These are phyloP conservation scores for Lingula anatina DNA, from an alignment of 2,888 invertebrate species.

Conservation along the genomic window DNA sequence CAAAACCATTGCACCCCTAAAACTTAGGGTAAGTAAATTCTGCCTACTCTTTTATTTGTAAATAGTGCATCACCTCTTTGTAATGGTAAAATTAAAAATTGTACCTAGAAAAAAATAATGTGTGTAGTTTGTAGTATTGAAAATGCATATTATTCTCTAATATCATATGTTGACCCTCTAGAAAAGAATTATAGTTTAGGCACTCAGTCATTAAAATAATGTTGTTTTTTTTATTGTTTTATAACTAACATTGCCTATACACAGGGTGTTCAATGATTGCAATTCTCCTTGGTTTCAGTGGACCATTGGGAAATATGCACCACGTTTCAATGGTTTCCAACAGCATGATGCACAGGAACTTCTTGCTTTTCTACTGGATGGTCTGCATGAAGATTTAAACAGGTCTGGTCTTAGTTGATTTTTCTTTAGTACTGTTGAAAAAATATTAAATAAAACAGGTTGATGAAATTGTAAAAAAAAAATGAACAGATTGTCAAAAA, in stretches of 20 bases:
- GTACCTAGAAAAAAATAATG: not conserved
- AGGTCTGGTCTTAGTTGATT: slow-evolving; percentile 25
- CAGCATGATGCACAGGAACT: slow-evolving; percentile 94
- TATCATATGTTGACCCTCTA: no score
- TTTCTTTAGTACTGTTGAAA: not conserved
- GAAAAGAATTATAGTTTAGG: no score
- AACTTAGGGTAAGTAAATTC: slow-evolving; percentile 63
- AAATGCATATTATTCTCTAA: no score
- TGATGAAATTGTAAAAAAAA: no score
- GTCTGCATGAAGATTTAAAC: slow-evolving; percentile 87
- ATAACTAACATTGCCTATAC: no score
- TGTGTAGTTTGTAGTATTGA: not conserved
- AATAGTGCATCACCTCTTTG: not conserved
- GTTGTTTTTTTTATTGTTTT: no score
- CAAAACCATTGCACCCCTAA: slow-evolving; percentile 80
- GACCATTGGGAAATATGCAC: slow-evolving; percentile 81
- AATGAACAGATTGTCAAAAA: no score
- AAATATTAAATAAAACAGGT: no score
- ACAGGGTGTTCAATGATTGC: not conserved
- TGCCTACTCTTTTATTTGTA: no score
- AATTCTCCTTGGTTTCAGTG: slow-evolving; percentile 54
- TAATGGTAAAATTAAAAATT: not conserved
- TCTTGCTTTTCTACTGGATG: slow-evolving; percentile 84
- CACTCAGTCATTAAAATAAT: no score
- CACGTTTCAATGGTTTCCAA: slow-evolving; percentile 79